A percentile compares a stretch with the other conserved stretches of the same genome.
Evolutionary conservation across 1,140 invertebrate genomes (phyloP).

Genomic region (Melanaphis sacchari): DNA sequence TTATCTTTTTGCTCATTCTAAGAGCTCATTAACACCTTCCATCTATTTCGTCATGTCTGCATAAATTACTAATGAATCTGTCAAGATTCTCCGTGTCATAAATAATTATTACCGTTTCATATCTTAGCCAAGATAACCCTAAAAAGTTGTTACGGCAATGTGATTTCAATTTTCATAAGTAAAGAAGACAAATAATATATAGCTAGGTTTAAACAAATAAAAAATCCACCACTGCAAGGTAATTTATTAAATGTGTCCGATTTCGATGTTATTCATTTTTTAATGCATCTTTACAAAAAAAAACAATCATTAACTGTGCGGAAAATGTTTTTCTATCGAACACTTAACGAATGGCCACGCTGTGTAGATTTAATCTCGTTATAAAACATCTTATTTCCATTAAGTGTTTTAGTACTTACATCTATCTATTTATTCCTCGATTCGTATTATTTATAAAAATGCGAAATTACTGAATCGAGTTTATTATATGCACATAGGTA

Average conservation of each 20-base stretch:
- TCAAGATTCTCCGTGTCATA: background rate
- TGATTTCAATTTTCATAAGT: background rate
- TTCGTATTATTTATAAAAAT: background rate
- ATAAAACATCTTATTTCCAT: background rate
- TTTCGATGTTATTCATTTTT: background rate
- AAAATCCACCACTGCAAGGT: background rate
- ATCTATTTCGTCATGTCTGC: background rate
- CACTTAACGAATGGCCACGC: background rate
- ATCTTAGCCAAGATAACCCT: background rate
- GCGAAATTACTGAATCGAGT: background rate
- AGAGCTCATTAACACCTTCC: constrained; percentile 12
- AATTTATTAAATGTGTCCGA: background rate
- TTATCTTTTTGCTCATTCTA: background rate
- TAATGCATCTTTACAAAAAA: background rate
- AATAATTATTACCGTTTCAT: background rate
- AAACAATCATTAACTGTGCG: background rate
- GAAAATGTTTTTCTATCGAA: background rate
- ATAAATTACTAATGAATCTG: constrained; percentile 6
- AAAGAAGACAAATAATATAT: background rate
- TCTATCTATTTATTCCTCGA: background rate
- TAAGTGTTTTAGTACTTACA: background rate
- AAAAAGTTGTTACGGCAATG: background rate
- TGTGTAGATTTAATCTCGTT: constrained; percentile 1
- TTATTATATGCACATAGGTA: too few species aligned
- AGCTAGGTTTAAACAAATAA: background rate